phyloP scores from a whole-genome alignment of 2,888 invertebrate species.

The Calliopum simillimum region DNA sequence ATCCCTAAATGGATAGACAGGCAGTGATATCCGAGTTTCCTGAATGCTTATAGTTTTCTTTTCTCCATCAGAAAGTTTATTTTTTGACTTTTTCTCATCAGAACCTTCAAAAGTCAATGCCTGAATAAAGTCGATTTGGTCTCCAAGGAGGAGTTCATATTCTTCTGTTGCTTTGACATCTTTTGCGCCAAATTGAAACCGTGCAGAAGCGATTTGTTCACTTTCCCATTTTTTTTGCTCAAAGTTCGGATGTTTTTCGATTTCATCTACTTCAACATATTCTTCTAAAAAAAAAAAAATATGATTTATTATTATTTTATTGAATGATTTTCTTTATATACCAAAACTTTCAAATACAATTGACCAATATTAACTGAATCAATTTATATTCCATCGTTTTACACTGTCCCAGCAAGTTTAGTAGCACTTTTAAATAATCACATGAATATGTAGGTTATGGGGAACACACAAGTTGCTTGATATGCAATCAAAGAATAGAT shows the following conservation, averaged over 20 bases:
- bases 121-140: slow-evolving; percentile 98
- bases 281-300: slow-evolving; percentile 67
- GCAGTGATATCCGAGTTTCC: slow-evolving; percentile 92
- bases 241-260: slow-evolving; percentile 84
- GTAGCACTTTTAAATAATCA: no score
- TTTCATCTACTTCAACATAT: slow-evolving; percentile 87
- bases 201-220: slow-evolving; percentile 93
- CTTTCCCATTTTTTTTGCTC: slow-evolving; percentile 97
- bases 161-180: slow-evolving; percentile 81
- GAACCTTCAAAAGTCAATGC: slow-evolving; percentile 84
- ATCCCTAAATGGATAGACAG: slow-evolving; percentile 92
- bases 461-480: no score
- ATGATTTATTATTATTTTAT: slow-evolving; percentile 6
- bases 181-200: slow-evolving; percentile 93
- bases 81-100: slow-evolving; percentile 67
- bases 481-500: no score
- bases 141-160: slow-evolving; percentile 93
- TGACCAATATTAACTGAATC: no score
- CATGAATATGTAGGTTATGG: no score
- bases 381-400: no score
- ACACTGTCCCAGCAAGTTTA: no score
- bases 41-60: slow-evolving; percentile 84
- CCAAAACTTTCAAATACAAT: not conserved
- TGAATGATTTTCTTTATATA: slow-evolving; percentile 6
- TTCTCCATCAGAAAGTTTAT: slow-evolving; percentile 76